Evolutionary conservation across 1,140 invertebrate genomes (phyloP), one percentile per base, ranked within the genome.

Genomic region (Radopholus similis): DNA sequence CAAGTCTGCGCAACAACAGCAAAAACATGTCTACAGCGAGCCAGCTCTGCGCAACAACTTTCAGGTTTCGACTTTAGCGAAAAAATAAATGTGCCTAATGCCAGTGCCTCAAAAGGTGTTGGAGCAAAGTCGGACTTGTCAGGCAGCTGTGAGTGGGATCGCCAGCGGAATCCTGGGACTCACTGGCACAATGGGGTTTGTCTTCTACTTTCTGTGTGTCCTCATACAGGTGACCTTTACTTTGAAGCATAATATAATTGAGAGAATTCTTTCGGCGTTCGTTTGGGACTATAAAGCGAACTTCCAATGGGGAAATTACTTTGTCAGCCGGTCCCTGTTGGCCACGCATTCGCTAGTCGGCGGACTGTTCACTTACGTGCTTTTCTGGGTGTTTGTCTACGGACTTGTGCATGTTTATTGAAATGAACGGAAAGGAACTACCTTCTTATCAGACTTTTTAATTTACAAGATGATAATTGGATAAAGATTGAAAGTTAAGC

Each of bases 371-470:
- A 84, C 83, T 34, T 84, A 84, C 67, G 76, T 84, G 64, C 71
- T 84, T 1, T 84, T 84, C 54, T 84, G 83, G 83, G 83, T 83
- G 21, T 84, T 84, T 73, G 65, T 84, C 23, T 84, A 83, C 72
- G 83, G 83, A 49, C 80, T 84, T 73, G 83, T 84, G 42, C 83
- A 84, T 69, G 83, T 84, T 35, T 84, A 84, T 72, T 84, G 54
- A 76, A 30, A 4, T 56, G 30, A 6, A 18, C 26, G n/a, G n/a
- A n/a, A n/a, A n/a, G n/a, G n/a, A n/a, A n/a, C n/a, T n/a, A n/a
- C n/a, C 21, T 42, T 15, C 40, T 15, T 53, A 44, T 58, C 9
- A n/a, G 44, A 37, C 8, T 8, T 21, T 53, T 58, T 58, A n/a
- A n/a, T n/a, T n/a, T n/a, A n/a, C n/a, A n/a, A n/a, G n/a, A n/a